Base-by-base conservation (phyloP, 1,140 invertebrate genomes). In the Conus betulinus region DNA sequence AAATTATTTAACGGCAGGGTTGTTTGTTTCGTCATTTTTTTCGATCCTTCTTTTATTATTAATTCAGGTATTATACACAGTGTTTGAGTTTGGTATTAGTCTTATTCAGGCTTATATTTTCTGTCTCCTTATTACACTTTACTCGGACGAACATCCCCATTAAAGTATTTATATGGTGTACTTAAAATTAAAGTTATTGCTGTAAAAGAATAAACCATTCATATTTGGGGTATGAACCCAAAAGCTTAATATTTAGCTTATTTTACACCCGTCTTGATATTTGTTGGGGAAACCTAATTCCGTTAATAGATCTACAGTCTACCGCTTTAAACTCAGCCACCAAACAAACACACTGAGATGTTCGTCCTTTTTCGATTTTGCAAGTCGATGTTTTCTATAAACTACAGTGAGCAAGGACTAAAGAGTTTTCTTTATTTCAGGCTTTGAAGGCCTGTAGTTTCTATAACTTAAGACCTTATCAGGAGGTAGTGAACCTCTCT, bases 1-100 rank as follows among this genome's bases (percentile, higher is more conserved):
- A 90, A 95, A 95, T 89, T 95, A 95, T 23, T 71, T 87, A 82
- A 51, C 57, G 7, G 53, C 57, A 7, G 25, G 27, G 3, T 17
- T 25, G n/a, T 76, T 63, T 17, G 3, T 63, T 25, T 27, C 27
- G 8, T 20, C 55, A 79, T 15, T 79, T 39, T 20, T 87, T 79
- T 87, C 71, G 0, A 51, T 79, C 51, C 3, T 60, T n/a, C 25
- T 82, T 5, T 57, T 87, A 63, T 52, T 25, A 5, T 15, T 55
- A 55, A 53, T 25, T 27, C 79, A 81, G 39, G 27, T 81, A 57
- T 39, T 81, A 52, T 87, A 87, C 13, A 82, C 52, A n/a, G 25
- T 87, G 1, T 87, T 87, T 67, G 87, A 87, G 39, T 81, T 87
- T 52, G 71, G 71, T 60, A 76, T 87, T 82, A 52, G 63, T 2